Base-by-base conservation (phyloP, 2,797 vertebrate genomes). In the Ambastaia sidthimunki region DNA sequence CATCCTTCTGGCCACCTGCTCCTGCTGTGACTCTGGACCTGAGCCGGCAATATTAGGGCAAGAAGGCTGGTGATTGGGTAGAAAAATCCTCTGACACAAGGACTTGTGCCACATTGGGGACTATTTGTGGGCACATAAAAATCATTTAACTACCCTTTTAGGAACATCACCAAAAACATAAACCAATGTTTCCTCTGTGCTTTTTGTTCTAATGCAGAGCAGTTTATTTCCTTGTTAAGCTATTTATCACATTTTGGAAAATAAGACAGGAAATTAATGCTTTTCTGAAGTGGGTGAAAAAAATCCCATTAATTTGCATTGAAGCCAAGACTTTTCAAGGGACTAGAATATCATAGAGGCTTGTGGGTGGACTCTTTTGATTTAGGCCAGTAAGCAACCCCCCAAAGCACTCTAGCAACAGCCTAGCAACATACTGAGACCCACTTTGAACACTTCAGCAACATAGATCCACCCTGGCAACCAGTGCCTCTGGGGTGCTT, bases 1-100 rank as follows among this genome's bases (percentile, higher is more conserved):
- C 19, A 7, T 75, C 31, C 48, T 54, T n/a, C 28, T 23, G 62
- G 47, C 62, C n/a, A 41, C 31, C 60, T 75, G 28, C 48, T 75
- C 74, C 28, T 65, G 59, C n/a, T 52, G 73, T 52, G 72, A 75
- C n/a, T 66, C 50, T 66, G 48, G 31, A 75, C 28, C 9, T 34
- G 73, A 12, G 25, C 28, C 48, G 2, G 47, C 25, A 65, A 37
- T 37, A 62, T 37, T 18, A 41, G 31, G 31, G 15, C 74, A 48
- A 34, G 28, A 34, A 21, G 19, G 31, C 10, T 44, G 31, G 54
- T 55, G 12, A 66, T 67, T 76, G 19, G 74, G 28, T 23, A 18
- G n/a, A 66, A 7, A 65, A 34, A 28, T 63, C 16, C 47, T 54
- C 47, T 15, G 55, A 25, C 37, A 18, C 37, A 73, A 69, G 25